phyloP scores from a whole-genome alignment of 2,113 vertebrate species.

The Lasiurus cinereus region DNA sequence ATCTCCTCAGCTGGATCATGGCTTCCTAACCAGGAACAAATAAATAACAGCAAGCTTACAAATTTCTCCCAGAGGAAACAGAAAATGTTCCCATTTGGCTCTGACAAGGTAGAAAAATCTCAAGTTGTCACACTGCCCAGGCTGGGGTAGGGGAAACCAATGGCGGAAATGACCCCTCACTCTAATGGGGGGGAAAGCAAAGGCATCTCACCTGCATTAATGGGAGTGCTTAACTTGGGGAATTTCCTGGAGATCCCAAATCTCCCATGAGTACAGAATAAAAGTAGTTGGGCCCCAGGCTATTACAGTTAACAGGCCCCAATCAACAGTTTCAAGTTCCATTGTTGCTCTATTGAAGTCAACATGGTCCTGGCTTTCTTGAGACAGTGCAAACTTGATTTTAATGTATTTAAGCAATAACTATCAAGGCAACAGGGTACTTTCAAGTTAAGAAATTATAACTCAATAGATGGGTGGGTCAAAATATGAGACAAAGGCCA shows the following conservation, averaged over 20 bases:
- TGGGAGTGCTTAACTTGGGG: constrained; percentile 8
- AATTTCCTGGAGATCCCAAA: not conserved
- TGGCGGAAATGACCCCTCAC: not conserved
- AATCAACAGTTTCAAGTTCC: constrained; percentile 2
- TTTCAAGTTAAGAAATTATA: constrained; percentile 71
- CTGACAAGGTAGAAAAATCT: constrained; percentile 10
- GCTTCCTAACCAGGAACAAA: constrained; percentile 46
- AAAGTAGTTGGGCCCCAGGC: not conserved
- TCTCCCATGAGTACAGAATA: not conserved
- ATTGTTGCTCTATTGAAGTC: not conserved
- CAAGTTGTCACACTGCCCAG: not conserved
- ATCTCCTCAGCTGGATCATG: constrained; percentile 27
- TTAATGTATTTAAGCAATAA: constrained; percentile 87
- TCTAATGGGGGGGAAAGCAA: not conserved
- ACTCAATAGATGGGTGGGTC: not conserved
- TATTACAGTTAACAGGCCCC: constrained; percentile 3
- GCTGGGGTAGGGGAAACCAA: not conserved
- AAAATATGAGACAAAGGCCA: constrained; percentile 44
- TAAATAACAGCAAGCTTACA: not conserved
- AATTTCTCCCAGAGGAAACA: not conserved
- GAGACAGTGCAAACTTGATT: constrained; percentile 69
- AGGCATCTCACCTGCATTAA: not conserved
- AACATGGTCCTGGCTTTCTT: constrained; percentile 42
- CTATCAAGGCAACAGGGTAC: constrained; percentile 81
- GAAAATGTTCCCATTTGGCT: not conserved